Evolutionary conservation across 2,888 invertebrate species (phyloP).

Genomic region (Neoitamus cyanurus): DNA sequence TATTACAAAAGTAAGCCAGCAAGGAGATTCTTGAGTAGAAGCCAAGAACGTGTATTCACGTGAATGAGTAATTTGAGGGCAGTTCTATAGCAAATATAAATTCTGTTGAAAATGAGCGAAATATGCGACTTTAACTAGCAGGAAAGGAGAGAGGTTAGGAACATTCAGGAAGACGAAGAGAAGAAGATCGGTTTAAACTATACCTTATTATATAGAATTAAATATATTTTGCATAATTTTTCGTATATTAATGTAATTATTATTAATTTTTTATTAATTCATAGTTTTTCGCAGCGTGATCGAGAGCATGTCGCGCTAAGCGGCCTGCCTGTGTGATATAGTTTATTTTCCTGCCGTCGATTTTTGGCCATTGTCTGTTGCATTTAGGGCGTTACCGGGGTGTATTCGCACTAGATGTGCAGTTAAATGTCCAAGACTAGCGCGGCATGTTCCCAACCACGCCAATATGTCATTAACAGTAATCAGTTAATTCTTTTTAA

Average conservation of each 20-base stretch:
- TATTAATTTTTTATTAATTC: slow-evolving; percentile 34
- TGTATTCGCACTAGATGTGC: background rate
- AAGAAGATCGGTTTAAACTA: slow-evolving; percentile 22
- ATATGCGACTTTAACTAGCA: slow-evolving; percentile 1
- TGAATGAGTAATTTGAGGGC: background rate
- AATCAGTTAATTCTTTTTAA: slow-evolving; percentile 40
- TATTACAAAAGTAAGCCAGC: background rate
- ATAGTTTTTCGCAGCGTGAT: background rate
- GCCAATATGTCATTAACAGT: slow-evolving; percentile 27
- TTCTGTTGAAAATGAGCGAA: slow-evolving; percentile 5
- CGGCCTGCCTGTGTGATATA: slow-evolving; percentile 54
- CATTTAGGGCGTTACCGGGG: background rate
- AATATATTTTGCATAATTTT: slow-evolving; percentile 42
- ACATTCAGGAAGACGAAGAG: background rate
- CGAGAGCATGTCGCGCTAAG: slow-evolving; percentile 49
- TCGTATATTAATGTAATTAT: slow-evolving; percentile 44
- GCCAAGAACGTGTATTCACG: background rate
- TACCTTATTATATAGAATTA: slow-evolving; percentile 26
- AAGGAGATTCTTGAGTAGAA: background rate
- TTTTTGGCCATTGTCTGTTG: slow-evolving; percentile 13
- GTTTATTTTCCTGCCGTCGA: slow-evolving; percentile 53
- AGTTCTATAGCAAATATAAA: slow-evolving; percentile 24
- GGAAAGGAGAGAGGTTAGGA: background rate
- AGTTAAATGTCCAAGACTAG: background rate
- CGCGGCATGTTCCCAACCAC: slow-evolving; percentile 12